Percentiles rank a stretch among this genome's conserved stretches.
Evolutionary conservation across 2,113 vertebrate genomes (phyloP).

Genomic region (Chrysemys picta): DNA sequence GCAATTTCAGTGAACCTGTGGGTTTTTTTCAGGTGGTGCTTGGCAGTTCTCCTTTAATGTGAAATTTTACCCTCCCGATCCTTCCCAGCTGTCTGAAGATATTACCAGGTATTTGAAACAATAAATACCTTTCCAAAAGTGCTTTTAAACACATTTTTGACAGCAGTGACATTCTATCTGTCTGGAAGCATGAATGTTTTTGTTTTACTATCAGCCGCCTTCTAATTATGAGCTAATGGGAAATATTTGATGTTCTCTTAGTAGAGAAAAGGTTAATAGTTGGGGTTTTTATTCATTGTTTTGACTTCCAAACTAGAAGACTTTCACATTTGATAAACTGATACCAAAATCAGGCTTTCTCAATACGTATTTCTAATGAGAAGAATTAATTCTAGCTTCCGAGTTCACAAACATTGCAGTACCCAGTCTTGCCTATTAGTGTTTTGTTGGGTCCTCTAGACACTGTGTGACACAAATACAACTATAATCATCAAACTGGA

Average conservation of each 20-base stretch:
- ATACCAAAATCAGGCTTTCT: background rate
- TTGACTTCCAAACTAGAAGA: background rate
- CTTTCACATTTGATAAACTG: background rate
- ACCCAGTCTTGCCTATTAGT: background rate
- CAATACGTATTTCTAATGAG: background rate
- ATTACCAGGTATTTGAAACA: slow-evolving; percentile 90
- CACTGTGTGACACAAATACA: too few species aligned
- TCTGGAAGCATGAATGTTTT: background rate
- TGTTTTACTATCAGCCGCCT: background rate
- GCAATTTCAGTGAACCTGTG: slow-evolving; percentile 23
- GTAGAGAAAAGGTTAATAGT: background rate
- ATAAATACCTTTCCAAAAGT: slow-evolving; percentile 2
- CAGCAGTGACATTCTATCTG: background rate
- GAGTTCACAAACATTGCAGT: background rate
- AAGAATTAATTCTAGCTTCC: background rate
- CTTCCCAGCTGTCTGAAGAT: slow-evolving; percentile 94
- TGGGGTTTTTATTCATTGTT: background rate
- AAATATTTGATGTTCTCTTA: background rate
- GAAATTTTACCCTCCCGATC: slow-evolving; percentile 99
- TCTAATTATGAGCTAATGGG: background rate
- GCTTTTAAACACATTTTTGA: background rate
- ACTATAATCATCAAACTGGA: background rate
- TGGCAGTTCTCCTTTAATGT: slow-evolving; percentile 98
- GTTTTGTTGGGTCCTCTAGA: too few species aligned
- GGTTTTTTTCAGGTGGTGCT: slow-evolving; percentile 85